phyloP scores from a whole-genome alignment of 2,888 invertebrate species.

The Dryobotodes eremita region DNA sequence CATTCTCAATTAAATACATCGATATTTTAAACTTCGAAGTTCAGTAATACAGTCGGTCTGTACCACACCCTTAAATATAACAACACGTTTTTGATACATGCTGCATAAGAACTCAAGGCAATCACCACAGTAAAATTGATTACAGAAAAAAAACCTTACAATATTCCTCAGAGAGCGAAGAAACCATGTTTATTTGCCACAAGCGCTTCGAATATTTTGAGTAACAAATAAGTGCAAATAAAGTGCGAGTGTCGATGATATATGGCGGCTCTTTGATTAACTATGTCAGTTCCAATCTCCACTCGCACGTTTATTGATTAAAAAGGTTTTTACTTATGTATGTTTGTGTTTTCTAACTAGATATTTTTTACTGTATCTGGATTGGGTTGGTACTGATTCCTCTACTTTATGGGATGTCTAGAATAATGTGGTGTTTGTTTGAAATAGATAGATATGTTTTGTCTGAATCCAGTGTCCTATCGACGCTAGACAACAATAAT shows the following conservation, averaged over 20 bases:
- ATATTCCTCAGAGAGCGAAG: conserved; percentile 7
- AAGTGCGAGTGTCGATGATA: conserved; percentile 32
- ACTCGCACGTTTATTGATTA: conserved; percentile 23
- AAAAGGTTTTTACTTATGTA: conserved; percentile 13
- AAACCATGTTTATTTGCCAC: conserved; percentile 14
- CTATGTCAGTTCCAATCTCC: conserved; percentile 15
- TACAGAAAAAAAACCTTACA: not conserved
- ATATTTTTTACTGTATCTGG: not conserved
- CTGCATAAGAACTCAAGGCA: too few relatives aligned
- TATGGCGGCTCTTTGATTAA: conserved; percentile 27
- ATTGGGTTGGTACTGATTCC: too few relatives aligned
- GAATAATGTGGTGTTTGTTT: too few relatives aligned
- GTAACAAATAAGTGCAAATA: conserved; percentile 45
- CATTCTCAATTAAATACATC: too few relatives aligned
- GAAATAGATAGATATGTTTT: too few relatives aligned
- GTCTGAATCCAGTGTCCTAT: too few relatives aligned
- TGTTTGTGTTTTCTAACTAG: conserved; percentile 11
- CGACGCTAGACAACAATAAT: too few relatives aligned
- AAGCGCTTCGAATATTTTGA: conserved; percentile 23
- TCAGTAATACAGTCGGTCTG: too few relatives aligned
- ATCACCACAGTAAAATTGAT: not conserved
- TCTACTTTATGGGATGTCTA: too few relatives aligned
- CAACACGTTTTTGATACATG: too few relatives aligned
- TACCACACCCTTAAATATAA: too few relatives aligned
- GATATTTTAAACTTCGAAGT: too few relatives aligned